These are phyloP conservation scores for Harpagoxenus sublaevis DNA, from an alignment of 2,888 invertebrate species.

Conservation along the genomic window DNA sequence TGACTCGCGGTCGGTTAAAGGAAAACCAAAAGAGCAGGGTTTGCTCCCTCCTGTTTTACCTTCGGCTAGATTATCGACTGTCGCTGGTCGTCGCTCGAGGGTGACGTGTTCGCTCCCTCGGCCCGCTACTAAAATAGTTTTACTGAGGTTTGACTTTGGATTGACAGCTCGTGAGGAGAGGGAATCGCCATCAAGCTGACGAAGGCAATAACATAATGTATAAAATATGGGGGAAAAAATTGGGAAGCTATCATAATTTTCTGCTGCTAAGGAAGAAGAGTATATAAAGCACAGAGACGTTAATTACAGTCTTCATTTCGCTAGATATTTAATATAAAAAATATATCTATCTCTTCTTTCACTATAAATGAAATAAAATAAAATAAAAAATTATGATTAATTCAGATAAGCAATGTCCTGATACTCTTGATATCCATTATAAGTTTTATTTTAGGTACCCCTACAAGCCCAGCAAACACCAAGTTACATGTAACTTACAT, in stretches of 20 bases:
- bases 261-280: not conserved
- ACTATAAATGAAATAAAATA: not conserved
- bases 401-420: not conserved
- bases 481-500: no score
- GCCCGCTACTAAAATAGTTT: constrained; percentile 85
- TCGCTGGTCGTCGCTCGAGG: constrained; percentile 86
- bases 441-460: not conserved
- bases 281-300: not conserved
- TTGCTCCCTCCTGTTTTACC: constrained; percentile 83
- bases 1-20: constrained; percentile 76
- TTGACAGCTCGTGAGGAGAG: constrained; percentile 54
- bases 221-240: not conserved
- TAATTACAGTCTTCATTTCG: no score
- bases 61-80: constrained; percentile 87
- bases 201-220: constrained; percentile 26
- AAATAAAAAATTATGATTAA: not conserved
- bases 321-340: not conserved
- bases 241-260: not conserved
- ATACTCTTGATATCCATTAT: not conserved
- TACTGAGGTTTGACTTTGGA: constrained; percentile 79
- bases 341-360: not conserved
- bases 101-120: constrained; percentile 85
- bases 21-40: constrained; percentile 69
- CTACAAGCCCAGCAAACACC: no score
- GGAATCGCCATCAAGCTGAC: constrained; percentile 2